Conservation (phyloP, 2,113 vertebrate species). For the Thymallus thymallus region DNA sequence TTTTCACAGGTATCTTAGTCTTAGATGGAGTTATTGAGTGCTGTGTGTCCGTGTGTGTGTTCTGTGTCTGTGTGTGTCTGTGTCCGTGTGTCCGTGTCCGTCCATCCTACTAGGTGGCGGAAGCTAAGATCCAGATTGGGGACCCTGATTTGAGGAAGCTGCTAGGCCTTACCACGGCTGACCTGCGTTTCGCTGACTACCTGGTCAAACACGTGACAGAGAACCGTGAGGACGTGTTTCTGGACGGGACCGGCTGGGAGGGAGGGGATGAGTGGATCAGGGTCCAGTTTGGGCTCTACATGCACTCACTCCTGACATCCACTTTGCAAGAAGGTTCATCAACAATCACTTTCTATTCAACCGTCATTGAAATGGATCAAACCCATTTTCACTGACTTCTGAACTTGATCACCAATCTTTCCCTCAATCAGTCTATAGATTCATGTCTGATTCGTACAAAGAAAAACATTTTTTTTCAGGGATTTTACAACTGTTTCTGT, state of each 20-base stretch:
- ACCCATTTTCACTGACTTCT: no score
- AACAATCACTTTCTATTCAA: no score
- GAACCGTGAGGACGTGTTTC: conserved; percentile 92
- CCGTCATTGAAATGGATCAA: no score
- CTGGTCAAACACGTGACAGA: conserved; percentile 93
- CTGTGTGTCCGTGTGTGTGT: background rate
- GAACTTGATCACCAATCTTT: no score
- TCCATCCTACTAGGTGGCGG: conserved; percentile 80
- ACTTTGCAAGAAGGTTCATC: conserved; percentile 78
- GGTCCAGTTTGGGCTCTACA: conserved; percentile 91
- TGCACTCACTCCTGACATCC: conserved; percentile 88
- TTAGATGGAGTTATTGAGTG: no score
- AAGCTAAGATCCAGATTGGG: conserved; percentile 86
- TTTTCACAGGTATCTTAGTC: no score
- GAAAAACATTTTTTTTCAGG: no score
- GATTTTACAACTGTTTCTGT: no score
- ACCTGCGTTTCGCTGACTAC: conserved; percentile 92
- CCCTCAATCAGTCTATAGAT: no score
- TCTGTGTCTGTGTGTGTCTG: background rate
- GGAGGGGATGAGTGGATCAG: conserved; percentile 98
- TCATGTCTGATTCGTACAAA: no score
- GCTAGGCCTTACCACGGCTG: conserved; percentile 88
- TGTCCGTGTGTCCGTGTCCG: background rate
- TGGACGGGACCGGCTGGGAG: conserved; percentile 98
- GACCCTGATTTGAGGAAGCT: conserved; percentile 89